phyloP scores from a whole-genome alignment of 1,140 invertebrate species.

The Ephestia elutella region DNA sequence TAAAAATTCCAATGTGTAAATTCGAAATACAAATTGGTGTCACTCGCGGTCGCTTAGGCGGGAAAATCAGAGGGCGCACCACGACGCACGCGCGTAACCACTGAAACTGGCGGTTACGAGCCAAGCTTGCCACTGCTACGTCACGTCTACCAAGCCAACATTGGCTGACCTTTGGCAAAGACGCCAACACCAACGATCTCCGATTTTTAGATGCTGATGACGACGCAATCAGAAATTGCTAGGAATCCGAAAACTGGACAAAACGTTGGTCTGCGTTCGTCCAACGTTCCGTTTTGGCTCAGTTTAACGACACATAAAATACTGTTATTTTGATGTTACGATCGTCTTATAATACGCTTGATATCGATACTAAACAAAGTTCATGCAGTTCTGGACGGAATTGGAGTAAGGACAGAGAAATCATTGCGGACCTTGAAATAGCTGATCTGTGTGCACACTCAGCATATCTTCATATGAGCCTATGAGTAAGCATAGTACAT shows the following conservation, averaged over 20 bases:
- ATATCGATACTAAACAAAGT: constrained; percentile 29
- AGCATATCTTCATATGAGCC: no score
- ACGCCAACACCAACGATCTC: constrained; percentile 19
- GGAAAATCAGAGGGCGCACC: constrained; percentile 34
- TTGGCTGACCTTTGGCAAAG: constrained; percentile 27
- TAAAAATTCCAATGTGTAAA: constrained; percentile 13
- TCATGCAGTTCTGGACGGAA: constrained; percentile 4
- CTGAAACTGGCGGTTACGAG: constrained; percentile 40
- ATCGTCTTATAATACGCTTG: constrained; percentile 31
- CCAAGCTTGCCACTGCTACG: constrained; percentile 32
- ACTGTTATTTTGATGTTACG: constrained; percentile 47
- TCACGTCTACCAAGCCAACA: constrained; percentile 23
- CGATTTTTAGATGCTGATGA: constrained; percentile 19
- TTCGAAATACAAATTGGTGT: constrained; percentile 34
- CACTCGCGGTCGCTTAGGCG: constrained; percentile 44
- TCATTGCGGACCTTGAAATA: neutral
- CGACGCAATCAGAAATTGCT: constrained; percentile 14
- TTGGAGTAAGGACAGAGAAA: constrained; percentile 6
- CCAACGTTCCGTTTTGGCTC: constrained; percentile 15
- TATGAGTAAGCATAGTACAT: neutral
- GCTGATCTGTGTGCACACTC: no score
- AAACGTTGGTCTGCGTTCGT: neutral
- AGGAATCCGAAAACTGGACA: constrained; percentile 8
- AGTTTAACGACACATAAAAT: constrained; percentile 31
- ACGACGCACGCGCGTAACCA: constrained; percentile 48